Conservation (phyloP, 1,140 invertebrate genomes). For the Ceratitis capitata region DNA sequence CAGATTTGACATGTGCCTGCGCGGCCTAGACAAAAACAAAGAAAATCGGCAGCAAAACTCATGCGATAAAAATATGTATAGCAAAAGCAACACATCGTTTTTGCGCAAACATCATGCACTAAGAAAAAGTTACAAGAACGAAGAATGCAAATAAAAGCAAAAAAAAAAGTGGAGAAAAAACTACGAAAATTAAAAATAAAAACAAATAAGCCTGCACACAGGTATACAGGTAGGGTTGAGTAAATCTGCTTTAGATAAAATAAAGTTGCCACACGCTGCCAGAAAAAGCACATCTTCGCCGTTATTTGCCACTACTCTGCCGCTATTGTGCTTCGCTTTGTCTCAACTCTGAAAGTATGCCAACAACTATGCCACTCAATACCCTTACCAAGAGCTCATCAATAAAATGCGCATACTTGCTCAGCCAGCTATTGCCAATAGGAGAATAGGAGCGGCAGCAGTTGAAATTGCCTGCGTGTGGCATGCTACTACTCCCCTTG, state of each 20-base stretch:
- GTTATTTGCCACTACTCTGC: neutral
- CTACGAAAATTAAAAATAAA: too few relatives aligned
- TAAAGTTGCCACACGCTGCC: neutral
- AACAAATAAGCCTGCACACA: neutral
- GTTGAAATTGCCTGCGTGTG: neutral
- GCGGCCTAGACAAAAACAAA: neutral
- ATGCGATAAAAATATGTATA: neutral
- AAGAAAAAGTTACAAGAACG: too few relatives aligned
- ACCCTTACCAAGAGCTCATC: neutral
- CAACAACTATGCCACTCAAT: constrained; percentile 1
- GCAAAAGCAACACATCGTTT: neutral
- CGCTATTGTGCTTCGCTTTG: neutral
- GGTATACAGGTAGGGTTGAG: too few relatives aligned
- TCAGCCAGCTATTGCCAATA: neutral
- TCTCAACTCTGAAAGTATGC: neutral
- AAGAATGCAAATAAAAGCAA: neutral
- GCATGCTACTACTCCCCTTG: neutral
- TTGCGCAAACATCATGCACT: neutral
- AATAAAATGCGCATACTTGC: neutral
- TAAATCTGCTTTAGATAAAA: neutral
- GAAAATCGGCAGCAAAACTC: neutral
- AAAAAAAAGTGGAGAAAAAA: neutral
- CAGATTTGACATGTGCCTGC: neutral
- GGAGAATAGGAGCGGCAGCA: neutral
- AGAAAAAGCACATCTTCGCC: neutral